Percentiles rank a stretch among this genome's conserved stretches.
Evolutionary conservation across 2,888 invertebrate species (phyloP).

Genomic region (Phyto melanocephala): DNA sequence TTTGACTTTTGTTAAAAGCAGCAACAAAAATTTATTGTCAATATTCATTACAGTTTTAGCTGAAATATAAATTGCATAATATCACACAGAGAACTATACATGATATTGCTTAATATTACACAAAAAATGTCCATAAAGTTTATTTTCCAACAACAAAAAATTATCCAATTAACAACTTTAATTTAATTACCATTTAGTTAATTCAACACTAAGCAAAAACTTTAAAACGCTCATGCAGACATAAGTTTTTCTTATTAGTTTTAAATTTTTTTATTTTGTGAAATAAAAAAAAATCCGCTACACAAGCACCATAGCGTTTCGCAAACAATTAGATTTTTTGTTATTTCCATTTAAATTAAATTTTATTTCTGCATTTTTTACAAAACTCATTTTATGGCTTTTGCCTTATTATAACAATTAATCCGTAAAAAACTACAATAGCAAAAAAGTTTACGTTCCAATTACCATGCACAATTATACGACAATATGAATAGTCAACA

Average conservation of each 20-base stretch:
- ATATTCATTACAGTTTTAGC: no score
- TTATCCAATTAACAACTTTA: not conserved
- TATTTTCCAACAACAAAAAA: no score
- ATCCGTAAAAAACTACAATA: slow-evolving; percentile 29
- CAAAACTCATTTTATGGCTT: slow-evolving; percentile 45
- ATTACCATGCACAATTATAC: slow-evolving; percentile 16
- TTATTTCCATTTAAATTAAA: not conserved
- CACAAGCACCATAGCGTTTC: not conserved
- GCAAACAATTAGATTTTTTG: not conserved
- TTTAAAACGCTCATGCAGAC: not conserved
- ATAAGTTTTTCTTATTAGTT: slow-evolving; percentile 7
- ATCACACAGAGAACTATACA: no score
- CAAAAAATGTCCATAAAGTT: no score
- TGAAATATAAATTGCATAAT: no score
- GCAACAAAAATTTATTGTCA: no score
- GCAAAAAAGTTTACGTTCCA: slow-evolving; percentile 54
- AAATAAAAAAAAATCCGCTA: no score
- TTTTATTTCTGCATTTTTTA: not conserved
- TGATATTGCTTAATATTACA: no score
- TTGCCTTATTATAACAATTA: slow-evolving; percentile 48
- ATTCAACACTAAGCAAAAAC: not conserved
- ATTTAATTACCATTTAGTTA: slow-evolving; percentile 9
- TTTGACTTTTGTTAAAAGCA: no score
- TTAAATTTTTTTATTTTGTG: no score
- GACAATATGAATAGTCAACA: not conserved